Evolutionary conservation across 30 jellyfish, hydroid and myxozoan genomes (phyloP).

Genomic region (Pelagia noctiluca): DNA sequence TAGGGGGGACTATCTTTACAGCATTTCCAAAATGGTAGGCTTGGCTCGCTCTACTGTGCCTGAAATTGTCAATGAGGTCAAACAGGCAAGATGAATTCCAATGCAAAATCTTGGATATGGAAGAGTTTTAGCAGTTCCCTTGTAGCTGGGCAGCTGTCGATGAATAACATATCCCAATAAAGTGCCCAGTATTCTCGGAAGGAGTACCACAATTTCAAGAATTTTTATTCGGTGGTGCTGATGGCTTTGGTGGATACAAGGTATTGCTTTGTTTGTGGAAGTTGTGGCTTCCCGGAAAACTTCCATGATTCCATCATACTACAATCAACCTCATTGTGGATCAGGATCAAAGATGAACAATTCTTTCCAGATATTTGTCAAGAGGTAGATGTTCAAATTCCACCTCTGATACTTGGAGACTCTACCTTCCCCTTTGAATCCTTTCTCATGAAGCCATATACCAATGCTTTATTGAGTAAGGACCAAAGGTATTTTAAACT

Average conservation of each 20-base stretch:
- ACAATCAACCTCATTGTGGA: constrained; percentile 43
- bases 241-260: constrained; percentile 38
- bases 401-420: constrained; percentile 47
- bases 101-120: constrained; percentile 36
- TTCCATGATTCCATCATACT: constrained; percentile 18
- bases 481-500: constrained; percentile 51
- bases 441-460: constrained; percentile 22
- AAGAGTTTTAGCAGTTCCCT: constrained; percentile 55
- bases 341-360: constrained; percentile 8
- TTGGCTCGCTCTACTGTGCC: constrained; percentile 32
- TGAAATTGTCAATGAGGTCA: constrained; percentile 29
- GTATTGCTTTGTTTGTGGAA: constrained; percentile 38
- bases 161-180: constrained; percentile 40
- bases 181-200: constrained; percentile 25
- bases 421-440: constrained; percentile 46
- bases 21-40: constrained; percentile 44
- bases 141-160: constrained; percentile 62
- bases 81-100: constrained; percentile 23
- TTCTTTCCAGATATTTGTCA: constrained; percentile 19
- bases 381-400: not conserved
- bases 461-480: constrained; percentile 32
- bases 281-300: constrained; percentile 39
- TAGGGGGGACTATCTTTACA: constrained; percentile 54
- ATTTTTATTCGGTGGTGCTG: constrained; percentile 24
- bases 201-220: constrained; percentile 39